Evolutionary conservation across 2,113 vertebrate species (phyloP).

Genomic region (Lepidiolamprologus cunningtoni): DNA sequence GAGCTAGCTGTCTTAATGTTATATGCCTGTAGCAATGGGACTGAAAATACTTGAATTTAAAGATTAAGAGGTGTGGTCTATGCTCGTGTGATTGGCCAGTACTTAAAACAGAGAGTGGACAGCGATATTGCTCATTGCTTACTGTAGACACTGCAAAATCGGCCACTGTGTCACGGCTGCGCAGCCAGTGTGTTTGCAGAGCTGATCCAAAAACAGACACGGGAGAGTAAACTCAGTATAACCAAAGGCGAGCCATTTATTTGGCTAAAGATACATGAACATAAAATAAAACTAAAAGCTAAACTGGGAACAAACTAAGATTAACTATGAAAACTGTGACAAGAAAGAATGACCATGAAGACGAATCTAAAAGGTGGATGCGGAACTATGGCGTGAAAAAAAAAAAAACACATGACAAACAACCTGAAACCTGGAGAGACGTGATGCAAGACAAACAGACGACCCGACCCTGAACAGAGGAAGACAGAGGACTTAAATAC

Average conservation of each 20-base stretch:
- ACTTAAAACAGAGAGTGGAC: background rate
- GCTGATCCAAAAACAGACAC: background rate
- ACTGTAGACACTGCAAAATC: rapidly evolving
- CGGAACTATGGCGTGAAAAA: background rate
- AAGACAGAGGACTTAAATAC: background rate
- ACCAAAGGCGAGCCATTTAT: background rate
- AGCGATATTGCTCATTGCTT: background rate
- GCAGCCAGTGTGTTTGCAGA: background rate
- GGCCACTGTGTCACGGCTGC: background rate
- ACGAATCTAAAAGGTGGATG: background rate
- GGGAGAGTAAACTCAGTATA: background rate
- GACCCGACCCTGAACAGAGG: background rate
- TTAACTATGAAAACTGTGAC: background rate
- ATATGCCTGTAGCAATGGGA: background rate
- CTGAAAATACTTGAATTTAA: background rate
- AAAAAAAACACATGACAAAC: background rate
- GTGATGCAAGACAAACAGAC: background rate
- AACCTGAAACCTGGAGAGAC: background rate
- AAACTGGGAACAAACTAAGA: background rate
- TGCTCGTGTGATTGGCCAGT: background rate
- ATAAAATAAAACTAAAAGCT: background rate
- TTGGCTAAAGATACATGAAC: background rate
- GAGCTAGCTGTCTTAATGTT: background rate
- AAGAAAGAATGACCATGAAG: background rate
- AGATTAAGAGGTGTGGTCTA: background rate